Conservation (phyloP, 2,797 vertebrate species). For the Cyprinodon diabolis region DNA sequence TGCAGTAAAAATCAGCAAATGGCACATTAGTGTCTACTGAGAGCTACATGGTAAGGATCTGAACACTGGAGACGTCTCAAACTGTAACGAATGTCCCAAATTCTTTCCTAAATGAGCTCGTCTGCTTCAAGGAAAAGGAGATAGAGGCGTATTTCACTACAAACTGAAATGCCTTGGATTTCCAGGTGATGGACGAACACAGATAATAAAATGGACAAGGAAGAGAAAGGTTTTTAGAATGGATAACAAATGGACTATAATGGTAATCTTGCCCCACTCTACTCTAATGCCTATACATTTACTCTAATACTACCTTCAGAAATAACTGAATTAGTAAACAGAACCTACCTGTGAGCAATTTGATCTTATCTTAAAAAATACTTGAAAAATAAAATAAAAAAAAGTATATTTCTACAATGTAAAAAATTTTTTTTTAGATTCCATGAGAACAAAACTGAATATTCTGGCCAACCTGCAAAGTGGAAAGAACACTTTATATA, state of each 20-base stretch:
- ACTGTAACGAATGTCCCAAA: conserved; percentile 48
- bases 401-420: neutral
- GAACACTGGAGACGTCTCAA: conserved; percentile 59
- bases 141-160: neutral
- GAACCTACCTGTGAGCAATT: neutral
- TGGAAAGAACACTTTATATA: neutral
- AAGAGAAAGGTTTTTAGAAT: neutral
- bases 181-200: neutral
- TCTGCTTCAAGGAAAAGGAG: conserved; percentile 13
- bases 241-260: neutral
- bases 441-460: neutral
- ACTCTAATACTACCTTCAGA: neutral
- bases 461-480: neutral
- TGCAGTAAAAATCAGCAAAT: conserved; percentile 57
- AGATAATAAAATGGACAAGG: neutral
- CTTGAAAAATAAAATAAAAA: neutral
- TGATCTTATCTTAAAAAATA: neutral
- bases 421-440: neutral
- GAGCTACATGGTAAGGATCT: conserved; percentile 58
- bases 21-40: conserved; percentile 60
- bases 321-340: neutral
- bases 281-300: neutral
- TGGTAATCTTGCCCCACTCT: neutral
- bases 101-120: conserved; percentile 33
- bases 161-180: neutral